phyloP scores from a whole-genome alignment of 2,113 vertebrate species.

The Cephalopterus ornatus region DNA sequence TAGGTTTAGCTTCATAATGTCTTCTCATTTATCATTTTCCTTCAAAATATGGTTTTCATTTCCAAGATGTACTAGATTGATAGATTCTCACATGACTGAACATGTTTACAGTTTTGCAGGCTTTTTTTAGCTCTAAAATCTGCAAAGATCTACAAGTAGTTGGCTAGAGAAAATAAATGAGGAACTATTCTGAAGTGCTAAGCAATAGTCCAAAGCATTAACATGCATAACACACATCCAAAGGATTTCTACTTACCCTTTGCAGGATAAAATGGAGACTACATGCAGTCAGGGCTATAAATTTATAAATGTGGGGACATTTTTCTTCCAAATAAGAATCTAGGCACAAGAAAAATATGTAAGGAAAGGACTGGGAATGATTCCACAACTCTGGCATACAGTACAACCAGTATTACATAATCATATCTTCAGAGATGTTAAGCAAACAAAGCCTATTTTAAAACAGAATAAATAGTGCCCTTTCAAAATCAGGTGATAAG shows the following conservation, averaged over 20 bases:
- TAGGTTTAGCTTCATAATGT: conserved; percentile 10
- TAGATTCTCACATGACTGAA: conserved; percentile 43
- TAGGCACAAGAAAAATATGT: neutral
- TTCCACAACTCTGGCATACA: neutral
- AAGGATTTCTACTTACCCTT: neutral
- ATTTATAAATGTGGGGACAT: neutral
- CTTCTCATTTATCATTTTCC: conserved; percentile 47
- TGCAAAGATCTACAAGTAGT: conserved; percentile 28
- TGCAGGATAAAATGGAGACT: neutral
- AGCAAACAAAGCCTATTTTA: neutral
- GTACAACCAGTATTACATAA: neutral
- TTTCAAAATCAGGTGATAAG: neutral
- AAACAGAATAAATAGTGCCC: neutral
- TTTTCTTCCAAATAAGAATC: neutral
- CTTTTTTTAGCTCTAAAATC: conserved; percentile 54
- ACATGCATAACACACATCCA: neutral
- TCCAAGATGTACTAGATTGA: conserved; percentile 38
- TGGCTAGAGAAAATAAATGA: conserved; percentile 13
- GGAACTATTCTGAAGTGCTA: neutral
- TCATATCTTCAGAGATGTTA: neutral
- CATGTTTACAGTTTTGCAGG: conserved; percentile 36
- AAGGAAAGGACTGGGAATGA: neutral
- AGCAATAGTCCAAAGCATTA: neutral
- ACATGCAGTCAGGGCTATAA: neutral
- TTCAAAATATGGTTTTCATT: conserved; percentile 60